A percentile compares a stretch with the other conserved stretches of the same genome.
Evolutionary conservation across 2,797 vertebrate genomes (phyloP).

Genomic region (Momotus momota): DNA sequence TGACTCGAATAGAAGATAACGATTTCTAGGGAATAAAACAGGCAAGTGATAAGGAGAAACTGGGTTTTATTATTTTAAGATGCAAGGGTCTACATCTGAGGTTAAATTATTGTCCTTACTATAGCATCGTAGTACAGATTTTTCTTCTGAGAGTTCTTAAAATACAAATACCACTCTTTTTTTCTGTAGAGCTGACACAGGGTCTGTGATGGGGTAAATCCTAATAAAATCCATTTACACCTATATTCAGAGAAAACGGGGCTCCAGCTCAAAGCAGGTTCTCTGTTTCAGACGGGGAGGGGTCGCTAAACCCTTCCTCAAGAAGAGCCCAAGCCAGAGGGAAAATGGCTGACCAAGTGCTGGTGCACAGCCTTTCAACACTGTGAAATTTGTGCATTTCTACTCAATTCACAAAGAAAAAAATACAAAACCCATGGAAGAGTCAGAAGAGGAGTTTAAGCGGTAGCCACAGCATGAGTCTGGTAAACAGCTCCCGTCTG

Average conservation of each 20-base stretch:
- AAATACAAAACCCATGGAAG: fast-evolving
- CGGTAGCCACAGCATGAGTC: fast-evolving
- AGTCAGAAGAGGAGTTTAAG: background rate
- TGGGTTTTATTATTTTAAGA: background rate
- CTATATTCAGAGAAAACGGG: background rate
- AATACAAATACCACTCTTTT: background rate
- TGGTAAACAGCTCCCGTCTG: fast-evolving
- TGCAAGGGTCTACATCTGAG: background rate
- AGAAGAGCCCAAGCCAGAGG: background rate
- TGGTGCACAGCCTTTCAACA: background rate
- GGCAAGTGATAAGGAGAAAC: background rate
- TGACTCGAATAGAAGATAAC: slow-evolving; percentile 76
- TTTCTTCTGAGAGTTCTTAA: background rate
- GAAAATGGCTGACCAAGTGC: fast-evolving
- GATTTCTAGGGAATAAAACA: slow-evolving; percentile 75
- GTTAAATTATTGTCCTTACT: background rate
- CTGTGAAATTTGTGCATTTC: background rate
- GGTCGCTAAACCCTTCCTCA: background rate
- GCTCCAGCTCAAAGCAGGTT: background rate
- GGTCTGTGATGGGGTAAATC: background rate
- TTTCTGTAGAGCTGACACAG: background rate
- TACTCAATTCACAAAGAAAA: background rate
- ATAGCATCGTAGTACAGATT: background rate
- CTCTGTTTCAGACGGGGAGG: background rate
- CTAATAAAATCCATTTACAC: background rate